Evolutionary conservation across 2,888 invertebrate genomes (phyloP), one percentile per base, ranked within the genome.

Genomic region (Lobophora halterata): DNA sequence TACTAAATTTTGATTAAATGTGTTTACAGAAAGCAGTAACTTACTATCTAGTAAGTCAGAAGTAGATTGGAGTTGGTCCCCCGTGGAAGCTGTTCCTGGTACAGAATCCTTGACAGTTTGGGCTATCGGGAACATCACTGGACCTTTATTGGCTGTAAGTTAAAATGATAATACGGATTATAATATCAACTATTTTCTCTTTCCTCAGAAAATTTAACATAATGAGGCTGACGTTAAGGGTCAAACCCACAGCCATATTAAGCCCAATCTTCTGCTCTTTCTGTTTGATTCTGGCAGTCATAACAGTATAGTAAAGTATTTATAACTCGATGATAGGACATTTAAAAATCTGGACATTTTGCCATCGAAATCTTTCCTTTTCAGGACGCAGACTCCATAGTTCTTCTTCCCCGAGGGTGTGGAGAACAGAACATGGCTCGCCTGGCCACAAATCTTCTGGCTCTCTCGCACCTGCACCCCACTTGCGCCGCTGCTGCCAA

Each of bases 391-490:
- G 92, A 94, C 28, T 86, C 89, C 3, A 72, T 95, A 5, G 85
- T 94, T 1, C 67, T 79, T 5, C 75, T 94, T 29, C 95, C 95
- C 0, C 91, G 91, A 26, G 95, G 95, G 1, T 95, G 95, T 64
- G 95, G 95, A 0, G 95, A 95, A 61, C 95, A 95, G 81, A 94
- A 93, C 68, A 93, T 95, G 93, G 90, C 94, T 3, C 88, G 91
- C 0, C 89, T 95, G 41, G 92, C 93, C 0, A 93, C 94, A 0
- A 95, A 94, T 67, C 82, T 95, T 20, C 90, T 91, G 41, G 91
- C 93, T 0, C 71, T 93, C 20, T 73, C 88, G 24, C 93, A 92
- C 52, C 75, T 94, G 28, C 61, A 90, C 73, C 58, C 87, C 67
- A 42, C 32, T 5, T 57, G 68, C 2, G 48, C 71, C 0, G 63